These are phyloP conservation scores for Dendroctonus valens DNA, from an alignment of 1,140 invertebrate genomes.

Conservation along the genomic window DNA sequence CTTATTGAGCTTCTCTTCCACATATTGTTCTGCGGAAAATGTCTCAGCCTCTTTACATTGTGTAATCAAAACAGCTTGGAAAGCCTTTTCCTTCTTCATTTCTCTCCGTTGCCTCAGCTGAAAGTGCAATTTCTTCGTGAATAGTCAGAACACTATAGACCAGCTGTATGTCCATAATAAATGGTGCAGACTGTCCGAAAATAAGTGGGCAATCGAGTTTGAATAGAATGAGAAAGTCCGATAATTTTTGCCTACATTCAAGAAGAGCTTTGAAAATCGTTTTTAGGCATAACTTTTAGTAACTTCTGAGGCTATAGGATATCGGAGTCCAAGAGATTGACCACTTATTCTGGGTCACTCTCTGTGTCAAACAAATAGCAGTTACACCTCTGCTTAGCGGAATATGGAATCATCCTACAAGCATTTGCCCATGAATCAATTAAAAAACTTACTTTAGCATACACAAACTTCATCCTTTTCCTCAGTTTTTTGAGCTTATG, in stretches of 20 bases:
- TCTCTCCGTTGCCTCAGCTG: slow-evolving; percentile 64
- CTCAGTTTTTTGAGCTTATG: slow-evolving; percentile 78
- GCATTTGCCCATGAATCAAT: not conserved
- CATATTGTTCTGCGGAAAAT: slow-evolving; percentile 74
- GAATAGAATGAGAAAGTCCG: not conserved
- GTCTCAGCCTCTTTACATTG: slow-evolving; percentile 69
- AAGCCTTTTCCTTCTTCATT: slow-evolving; percentile 71
- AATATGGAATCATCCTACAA: not conserved
- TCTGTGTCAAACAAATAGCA: too few relatives aligned
- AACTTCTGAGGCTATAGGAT: too few relatives aligned
- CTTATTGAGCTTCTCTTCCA: slow-evolving; percentile 60
- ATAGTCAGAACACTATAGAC: not conserved
- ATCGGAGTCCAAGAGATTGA: too few relatives aligned
- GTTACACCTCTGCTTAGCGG: too few relatives aligned
- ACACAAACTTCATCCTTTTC: slow-evolving; percentile 73
- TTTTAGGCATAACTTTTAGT: too few relatives aligned
- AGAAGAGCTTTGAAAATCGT: not conserved
- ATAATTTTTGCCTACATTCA: not conserved
- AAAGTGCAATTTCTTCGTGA: slow-evolving; percentile 10
- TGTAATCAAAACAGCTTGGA: slow-evolving; percentile 67
- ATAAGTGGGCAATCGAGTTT: too few relatives aligned
- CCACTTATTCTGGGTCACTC: too few relatives aligned
- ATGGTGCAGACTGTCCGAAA: too few relatives aligned
- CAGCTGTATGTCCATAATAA: too few relatives aligned
- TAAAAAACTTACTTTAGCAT: slow-evolving; percentile 59